Evolutionary conservation across 2,797 vertebrate species (phyloP).

Genomic region (Poeciliopsis infans): DNA sequence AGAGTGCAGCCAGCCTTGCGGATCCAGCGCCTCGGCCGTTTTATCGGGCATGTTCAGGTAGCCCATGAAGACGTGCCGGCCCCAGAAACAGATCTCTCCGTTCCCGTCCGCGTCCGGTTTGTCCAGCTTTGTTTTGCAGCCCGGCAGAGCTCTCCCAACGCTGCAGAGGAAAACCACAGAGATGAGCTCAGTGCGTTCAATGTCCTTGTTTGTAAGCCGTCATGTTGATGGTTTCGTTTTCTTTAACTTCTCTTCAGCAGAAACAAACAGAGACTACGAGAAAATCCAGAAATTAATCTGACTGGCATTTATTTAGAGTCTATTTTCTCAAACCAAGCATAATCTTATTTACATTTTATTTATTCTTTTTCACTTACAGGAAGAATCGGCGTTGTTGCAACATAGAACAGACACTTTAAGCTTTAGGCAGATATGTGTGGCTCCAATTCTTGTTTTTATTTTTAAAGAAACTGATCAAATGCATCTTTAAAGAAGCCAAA

Average conservation of each 20-base stretch:
- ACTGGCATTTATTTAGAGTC: not conserved
- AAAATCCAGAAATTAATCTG: not conserved
- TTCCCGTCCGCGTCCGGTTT: slow-evolving; percentile 75
- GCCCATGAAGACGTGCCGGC: slow-evolving; percentile 85
- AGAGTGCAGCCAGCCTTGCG: slow-evolving; percentile 83
- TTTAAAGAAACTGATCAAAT: not conserved
- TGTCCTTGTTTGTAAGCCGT: not conserved
- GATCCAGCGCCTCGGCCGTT: slow-evolving; percentile 77
- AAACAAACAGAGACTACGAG: not conserved
- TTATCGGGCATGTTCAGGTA: slow-evolving; percentile 81
- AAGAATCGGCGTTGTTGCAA: not conserved
- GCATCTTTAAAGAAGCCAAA: not conserved
- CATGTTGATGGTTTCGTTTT: not conserved
- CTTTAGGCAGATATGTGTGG: not conserved
- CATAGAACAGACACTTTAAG: not conserved
- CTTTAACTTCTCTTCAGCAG: not conserved
- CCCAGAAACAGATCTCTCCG: slow-evolving; percentile 85
- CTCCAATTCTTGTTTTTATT: not conserved
- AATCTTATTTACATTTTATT: not conserved
- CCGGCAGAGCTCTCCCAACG: slow-evolving; percentile 76
- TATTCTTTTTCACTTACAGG: not conserved
- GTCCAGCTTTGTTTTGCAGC: slow-evolving; percentile 78
- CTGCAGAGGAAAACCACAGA: slow-evolving; percentile 55
- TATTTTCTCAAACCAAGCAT: not conserved
- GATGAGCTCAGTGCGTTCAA: not conserved